phyloP scores from a whole-genome alignment of 2,113 vertebrate species.

The Boulengeromyrus knoepffleri region DNA sequence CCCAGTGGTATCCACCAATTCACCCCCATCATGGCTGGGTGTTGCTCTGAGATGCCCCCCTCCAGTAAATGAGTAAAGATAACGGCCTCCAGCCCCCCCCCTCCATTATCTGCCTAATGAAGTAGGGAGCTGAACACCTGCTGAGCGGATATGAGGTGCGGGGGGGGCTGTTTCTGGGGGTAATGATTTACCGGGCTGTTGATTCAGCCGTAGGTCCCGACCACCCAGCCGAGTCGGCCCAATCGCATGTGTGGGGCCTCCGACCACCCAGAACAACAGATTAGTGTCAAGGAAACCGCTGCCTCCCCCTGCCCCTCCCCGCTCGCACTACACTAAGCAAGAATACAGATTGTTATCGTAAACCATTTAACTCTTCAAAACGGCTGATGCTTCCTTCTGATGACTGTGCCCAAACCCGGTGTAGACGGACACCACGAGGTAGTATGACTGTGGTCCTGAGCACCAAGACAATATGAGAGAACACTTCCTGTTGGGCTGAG shows the following conservation, averaged over 20 bases:
- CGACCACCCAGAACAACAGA: conserved; percentile 4
- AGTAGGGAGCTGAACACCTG: conserved; percentile 36
- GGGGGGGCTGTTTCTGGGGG: neutral
- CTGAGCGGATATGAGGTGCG: conserved; percentile 17
- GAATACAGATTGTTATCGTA: neutral
- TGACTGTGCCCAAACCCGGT: neutral
- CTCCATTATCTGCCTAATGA: conserved; percentile 43
- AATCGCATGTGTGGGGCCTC: neutral
- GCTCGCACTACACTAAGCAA: neutral
- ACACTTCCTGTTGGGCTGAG: neutral
- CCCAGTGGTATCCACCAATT: neutral
- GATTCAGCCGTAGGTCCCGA: neutral
- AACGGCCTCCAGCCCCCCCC: conserved; percentile 7
- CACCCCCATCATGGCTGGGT: neutral
- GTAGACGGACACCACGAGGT: neutral
- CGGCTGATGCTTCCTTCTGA: neutral
- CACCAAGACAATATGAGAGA: neutral
- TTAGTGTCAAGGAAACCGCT: neutral
- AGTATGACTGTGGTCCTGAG: neutral
- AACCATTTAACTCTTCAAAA: conserved; percentile 25
- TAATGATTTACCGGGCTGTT: neutral
- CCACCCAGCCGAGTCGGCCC: neutral
- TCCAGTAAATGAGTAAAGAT: neutral
- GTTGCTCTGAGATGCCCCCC: neutral
- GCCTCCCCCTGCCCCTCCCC: neutral